A percentile compares a stretch with the other conserved stretches of the same genome.
phyloP scores from a whole-genome alignment of 1,140 invertebrate genomes.

The Zaprionus ornatus region DNA sequence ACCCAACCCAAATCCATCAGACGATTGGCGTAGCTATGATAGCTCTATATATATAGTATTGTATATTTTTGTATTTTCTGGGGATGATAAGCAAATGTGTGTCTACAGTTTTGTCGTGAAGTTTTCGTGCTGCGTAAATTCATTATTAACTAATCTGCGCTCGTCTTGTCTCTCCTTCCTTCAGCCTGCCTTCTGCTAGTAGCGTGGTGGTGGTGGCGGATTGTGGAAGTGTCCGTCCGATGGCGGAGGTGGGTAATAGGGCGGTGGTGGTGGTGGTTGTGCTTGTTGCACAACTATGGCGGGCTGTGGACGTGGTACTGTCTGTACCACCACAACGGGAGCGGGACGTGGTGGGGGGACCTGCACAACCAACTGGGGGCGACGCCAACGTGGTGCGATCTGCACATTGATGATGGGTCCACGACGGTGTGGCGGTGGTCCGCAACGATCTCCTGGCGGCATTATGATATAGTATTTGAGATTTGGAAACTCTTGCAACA shows the following conservation, averaged over 20 bases:
- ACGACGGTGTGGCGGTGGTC: conserved; percentile 53
- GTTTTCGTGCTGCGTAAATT: conserved; percentile 33
- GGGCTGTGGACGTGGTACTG: conserved; percentile 47
- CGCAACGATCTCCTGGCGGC: conserved; percentile 65
- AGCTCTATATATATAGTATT: not conserved
- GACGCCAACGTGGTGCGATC: conserved; percentile 71
- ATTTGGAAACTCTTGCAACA: too few relatives aligned
- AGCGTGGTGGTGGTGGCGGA: conserved; percentile 51
- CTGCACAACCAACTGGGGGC: conserved; percentile 66
- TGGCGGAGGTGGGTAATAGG: conserved; percentile 42
- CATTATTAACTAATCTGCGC: not conserved
- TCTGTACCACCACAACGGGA: conserved; percentile 61
- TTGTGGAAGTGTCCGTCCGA: conserved; percentile 62
- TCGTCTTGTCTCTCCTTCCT: not conserved
- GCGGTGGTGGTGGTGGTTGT: conserved; percentile 52
- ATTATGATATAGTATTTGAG: conserved; percentile 25
- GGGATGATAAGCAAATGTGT: not conserved
- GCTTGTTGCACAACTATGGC: conserved; percentile 38
- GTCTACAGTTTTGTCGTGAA: conserved; percentile 2
- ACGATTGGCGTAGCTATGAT: not conserved
- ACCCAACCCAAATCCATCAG: conserved; percentile 7
- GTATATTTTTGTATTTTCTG: conserved; percentile 20
- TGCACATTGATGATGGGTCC: conserved; percentile 71
- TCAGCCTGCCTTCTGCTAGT: conserved; percentile 19
- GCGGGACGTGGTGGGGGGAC: conserved; percentile 53